phyloP scores from a whole-genome alignment of 2,113 vertebrate genomes.

The Recurvirostra avosetta region DNA sequence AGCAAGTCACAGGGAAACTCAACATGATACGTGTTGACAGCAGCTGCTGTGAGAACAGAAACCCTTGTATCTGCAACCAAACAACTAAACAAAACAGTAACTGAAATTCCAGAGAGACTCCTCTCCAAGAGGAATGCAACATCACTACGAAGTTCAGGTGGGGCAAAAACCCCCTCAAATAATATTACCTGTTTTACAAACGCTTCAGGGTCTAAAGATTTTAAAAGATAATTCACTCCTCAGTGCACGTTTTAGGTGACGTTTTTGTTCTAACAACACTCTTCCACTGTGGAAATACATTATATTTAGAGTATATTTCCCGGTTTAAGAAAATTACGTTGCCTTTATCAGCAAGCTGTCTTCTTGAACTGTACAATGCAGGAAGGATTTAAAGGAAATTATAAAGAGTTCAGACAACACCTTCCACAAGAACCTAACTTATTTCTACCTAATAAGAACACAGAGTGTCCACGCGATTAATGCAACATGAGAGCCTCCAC shows the following conservation, averaged over 20 bases:
- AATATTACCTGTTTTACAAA: not conserved
- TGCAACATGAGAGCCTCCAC: not conserved
- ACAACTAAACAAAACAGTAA: not conserved
- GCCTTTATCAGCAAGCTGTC: not conserved
- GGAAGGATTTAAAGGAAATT: not conserved
- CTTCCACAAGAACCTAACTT: not conserved
- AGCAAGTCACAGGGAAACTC: not conserved
- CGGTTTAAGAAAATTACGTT: accelerated
- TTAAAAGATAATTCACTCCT: not conserved
- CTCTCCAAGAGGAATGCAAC: not conserved
- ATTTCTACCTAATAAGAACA: not conserved
- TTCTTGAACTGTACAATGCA: not conserved
- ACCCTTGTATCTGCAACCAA: not conserved
- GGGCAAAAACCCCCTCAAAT: not conserved
- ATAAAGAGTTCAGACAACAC: not conserved
- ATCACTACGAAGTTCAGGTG: not conserved
- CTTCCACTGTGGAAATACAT: not conserved
- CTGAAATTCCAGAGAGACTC: not conserved
- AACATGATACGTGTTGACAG: accelerated
- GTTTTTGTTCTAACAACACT: not conserved
- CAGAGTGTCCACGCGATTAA: accelerated
- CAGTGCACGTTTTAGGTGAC: accelerated
- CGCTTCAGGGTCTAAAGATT: accelerated
- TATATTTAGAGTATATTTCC: too few species aligned
- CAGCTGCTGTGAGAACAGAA: accelerated